Evolutionary conservation across 2,113 vertebrate genomes (phyloP).

Genomic region (Cheilinus undulatus): DNA sequence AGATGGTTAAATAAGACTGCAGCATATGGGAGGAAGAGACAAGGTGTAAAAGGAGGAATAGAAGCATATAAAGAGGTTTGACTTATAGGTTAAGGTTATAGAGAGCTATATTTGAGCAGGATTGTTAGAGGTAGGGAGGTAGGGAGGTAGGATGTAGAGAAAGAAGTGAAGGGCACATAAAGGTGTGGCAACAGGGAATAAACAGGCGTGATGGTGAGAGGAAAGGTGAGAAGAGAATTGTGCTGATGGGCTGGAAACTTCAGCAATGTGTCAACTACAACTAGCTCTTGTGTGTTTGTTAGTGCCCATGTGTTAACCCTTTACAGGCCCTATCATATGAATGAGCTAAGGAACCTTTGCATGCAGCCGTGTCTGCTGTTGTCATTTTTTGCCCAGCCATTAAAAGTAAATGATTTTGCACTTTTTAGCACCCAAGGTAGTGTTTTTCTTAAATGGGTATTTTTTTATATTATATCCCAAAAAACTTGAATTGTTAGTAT

Average conservation of each 20-base stretch:
- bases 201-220: conserved; percentile 7
- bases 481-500: too few relatives aligned
- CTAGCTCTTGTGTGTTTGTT: background rate
- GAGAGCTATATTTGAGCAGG: background rate
- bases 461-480: too few relatives aligned
- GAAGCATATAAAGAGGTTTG: background rate
- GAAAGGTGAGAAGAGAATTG: background rate
- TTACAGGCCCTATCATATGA: background rate
- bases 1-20: conserved; percentile 49
- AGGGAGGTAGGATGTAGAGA: conserved; percentile 1
- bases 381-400: too few relatives aligned
- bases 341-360: too few relatives aligned
- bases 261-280: background rate
- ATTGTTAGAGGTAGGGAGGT: background rate
- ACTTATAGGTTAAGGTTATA: background rate
- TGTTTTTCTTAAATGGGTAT: too few relatives aligned
- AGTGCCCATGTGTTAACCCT: background rate
- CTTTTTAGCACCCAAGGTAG: too few relatives aligned
- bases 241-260: background rate
- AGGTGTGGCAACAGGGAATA: conserved; percentile 22
- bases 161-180: conserved; percentile 17
- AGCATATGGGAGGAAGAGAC: conserved; percentile 37
- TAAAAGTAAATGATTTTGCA: too few relatives aligned
- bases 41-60: conserved; percentile 21
- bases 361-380: too few relatives aligned